phyloP scores from a whole-genome alignment of 2,797 vertebrate species.

The Pipistrellus pipistrellus region DNA sequence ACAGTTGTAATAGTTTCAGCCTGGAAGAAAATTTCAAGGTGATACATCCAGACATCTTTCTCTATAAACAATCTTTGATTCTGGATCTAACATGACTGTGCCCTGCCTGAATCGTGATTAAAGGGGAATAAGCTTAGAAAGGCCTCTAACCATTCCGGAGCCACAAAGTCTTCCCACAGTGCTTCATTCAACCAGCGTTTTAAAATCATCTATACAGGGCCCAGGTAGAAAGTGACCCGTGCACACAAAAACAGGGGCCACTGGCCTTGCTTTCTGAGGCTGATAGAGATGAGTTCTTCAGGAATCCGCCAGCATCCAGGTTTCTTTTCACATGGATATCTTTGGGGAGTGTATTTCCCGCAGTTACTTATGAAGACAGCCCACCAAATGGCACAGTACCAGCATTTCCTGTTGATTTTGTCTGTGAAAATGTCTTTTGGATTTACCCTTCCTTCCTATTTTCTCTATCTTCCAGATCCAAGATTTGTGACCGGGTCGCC shows the following conservation, averaged over 20 bases:
- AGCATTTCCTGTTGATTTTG: neutral
- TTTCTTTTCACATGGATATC: neutral
- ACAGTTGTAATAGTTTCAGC: neutral
- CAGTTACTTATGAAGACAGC: neutral
- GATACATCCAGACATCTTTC: neutral
- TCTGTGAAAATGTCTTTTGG: conserved; percentile 8
- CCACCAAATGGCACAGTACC: neutral
- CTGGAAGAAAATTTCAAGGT: neutral
- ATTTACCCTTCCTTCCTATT: neutral
- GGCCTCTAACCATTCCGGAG: neutral
- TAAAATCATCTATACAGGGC: neutral
- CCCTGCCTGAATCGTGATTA: neutral
- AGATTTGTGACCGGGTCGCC: neutral
- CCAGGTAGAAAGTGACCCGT: neutral
- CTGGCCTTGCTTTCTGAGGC: neutral
- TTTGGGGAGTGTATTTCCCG: neutral
- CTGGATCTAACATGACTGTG: neutral
- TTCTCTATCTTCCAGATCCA: neutral
- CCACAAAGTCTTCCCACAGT: neutral
- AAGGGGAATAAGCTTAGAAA: neutral
- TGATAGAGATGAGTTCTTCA: neutral
- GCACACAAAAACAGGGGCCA: neutral
- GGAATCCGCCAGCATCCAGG: neutral
- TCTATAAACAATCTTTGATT: neutral
- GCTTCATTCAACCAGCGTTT: neutral